Base-by-base conservation (phyloP, 2,797 vertebrate species). In the Eremophila alpestris region DNA sequence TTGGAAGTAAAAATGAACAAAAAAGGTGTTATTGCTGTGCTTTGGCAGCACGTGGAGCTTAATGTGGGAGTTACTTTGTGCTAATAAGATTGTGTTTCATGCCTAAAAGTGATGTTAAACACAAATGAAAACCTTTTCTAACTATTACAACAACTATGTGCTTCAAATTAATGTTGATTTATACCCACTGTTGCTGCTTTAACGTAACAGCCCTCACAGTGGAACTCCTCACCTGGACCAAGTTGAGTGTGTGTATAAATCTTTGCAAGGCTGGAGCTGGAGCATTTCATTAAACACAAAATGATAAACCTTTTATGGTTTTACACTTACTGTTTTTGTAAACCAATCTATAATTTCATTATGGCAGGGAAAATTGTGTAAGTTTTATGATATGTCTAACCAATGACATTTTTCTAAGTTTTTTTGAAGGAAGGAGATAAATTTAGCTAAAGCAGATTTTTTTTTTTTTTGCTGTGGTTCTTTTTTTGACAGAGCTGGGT, bases 281-380 rank as follows among this genome's bases (percentile, higher is more conserved):
- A 91, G 69, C 51, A 77, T 71, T 86, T 92, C 36, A 79, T 90
- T 87, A 82, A 82, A 79, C 82, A 63, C 65, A 82, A 76, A 87
- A 78, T 76, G 63, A 63, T 65, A 36, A 90, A 88, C 40, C 56
- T 90, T 87, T 80, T 92, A 55, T 73, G 63, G 48, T 82, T 86
- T 40, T 89, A 21, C 4, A 24, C 43, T 75, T 88, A 83, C 24
- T 78, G 54, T 56, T 91, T 94, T 89, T 93, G 78, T 87, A 93
- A 93, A 85, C 64, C 56, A 65, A 64, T 91, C 55, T 89, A 12
- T 71, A 88, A 84, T 74, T 94, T 87, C 49, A 74, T 90, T 80
- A 88, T 75, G 83, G 38, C 15, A 68, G 30, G 20, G 80, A 40
- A 90, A 88, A 78, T 79, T 83, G 36, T 73, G 21, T 76, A 73